Base-by-base conservation (phyloP, 2,797 vertebrate species). In the Rhynchotus rufescens region DNA sequence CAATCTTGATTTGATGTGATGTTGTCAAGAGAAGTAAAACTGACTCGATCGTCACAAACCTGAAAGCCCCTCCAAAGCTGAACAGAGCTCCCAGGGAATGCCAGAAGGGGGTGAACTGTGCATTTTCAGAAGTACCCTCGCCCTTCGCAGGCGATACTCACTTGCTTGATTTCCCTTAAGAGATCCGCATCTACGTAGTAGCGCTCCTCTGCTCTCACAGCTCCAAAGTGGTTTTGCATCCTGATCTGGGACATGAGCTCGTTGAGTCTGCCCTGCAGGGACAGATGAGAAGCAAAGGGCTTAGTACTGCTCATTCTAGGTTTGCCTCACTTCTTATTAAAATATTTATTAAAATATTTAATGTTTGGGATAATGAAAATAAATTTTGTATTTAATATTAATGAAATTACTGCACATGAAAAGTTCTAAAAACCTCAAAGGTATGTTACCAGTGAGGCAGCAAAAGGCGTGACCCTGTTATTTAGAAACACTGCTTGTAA, bases 181-280 rank as follows among this genome's bases (percentile, higher is more conserved):
- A 99, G 98, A 88, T 99, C 99, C 15, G 98, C 97, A 23, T 99
- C 99, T 4, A 99, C 98, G 30, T 98, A 99, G 79, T 99, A 99
- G 17, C 98, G 98, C 91, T 99, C 99, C 72, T 99, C 99, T 6
- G 99, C 98, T 80, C 98, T 98, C 77, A 99, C 99, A 1, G 99
- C 98, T 82, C 99, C 99, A 61, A 99, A 99, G 88, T 99, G 99
- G 94, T 99, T 99, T 97, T 99, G 99, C 99, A 99, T 99, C 74
- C 99, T 98, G 95, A 99, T 99, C 86, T 99, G 99, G 68, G 99
- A 99, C 99, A 99, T 99, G 47, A 99, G 97, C 95, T 99, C 99
- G 79, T 99, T 99, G 94, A 99, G 96, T 15, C 99, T 98, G n/a
- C 99, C 99, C 99, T 99, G 95, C 23, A 91, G 95, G 82, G 26